These are phyloP conservation scores for Molorchus minor DNA, from an alignment of 2,888 invertebrate species.

Conservation along the genomic window DNA sequence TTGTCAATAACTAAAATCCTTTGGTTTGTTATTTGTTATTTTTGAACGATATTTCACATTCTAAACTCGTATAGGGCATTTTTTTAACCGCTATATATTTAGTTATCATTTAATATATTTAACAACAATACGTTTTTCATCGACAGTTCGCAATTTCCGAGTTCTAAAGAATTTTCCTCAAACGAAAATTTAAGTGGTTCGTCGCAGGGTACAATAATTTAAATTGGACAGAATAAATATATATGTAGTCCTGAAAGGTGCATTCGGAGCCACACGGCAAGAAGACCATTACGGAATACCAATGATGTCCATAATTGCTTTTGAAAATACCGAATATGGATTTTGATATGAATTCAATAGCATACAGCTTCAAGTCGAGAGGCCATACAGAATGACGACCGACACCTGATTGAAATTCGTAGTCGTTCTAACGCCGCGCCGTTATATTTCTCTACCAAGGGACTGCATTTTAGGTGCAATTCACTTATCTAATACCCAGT, in stretches of 20 bases:
- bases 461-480: slow-evolving; percentile 41
- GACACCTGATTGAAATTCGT: slow-evolving; percentile 47
- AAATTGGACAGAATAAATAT: background rate
- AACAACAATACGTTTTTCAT: too few species aligned
- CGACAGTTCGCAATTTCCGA: too few species aligned
- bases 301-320: slow-evolving; percentile 44
- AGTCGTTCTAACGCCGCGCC: slow-evolving; percentile 36
- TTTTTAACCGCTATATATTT: too few species aligned
- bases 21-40: too few species aligned
- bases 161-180: too few species aligned
- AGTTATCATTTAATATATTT: too few species aligned
- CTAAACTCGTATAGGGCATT: too few species aligned
- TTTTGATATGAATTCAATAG: slow-evolving; percentile 41
- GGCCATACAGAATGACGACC: slow-evolving; percentile 39
- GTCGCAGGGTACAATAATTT: slow-evolving; percentile 4
- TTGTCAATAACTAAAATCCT: too few species aligned
- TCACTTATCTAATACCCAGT: slow-evolving; percentile 9
- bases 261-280: slow-evolving; percentile 29
- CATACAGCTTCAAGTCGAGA: slow-evolving; percentile 21
- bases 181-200: background rate
- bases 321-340: slow-evolving; percentile 45
- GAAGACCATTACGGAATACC: slow-evolving; percentile 39
- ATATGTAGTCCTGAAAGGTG: background rate
- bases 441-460: slow-evolving; percentile 42
- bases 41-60: too few species aligned